phyloP scores from a whole-genome alignment of 2,113 vertebrate genomes.

The Archocentrus centrarchus region DNA sequence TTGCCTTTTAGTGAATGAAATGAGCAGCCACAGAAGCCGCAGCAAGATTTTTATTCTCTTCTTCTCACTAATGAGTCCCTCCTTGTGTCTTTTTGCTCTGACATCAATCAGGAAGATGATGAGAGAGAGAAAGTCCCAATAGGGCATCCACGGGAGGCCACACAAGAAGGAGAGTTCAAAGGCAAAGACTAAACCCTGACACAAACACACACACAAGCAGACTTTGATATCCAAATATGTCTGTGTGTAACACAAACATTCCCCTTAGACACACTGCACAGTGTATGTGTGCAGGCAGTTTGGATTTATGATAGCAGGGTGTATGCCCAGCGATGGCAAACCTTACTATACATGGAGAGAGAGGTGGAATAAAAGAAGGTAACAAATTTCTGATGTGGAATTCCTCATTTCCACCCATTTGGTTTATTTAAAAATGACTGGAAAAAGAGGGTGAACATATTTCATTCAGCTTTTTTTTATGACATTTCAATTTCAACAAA shows the following conservation, averaged over 20 bases:
- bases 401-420: background rate
- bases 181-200: conserved; percentile 66
- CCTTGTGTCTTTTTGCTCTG: conserved; percentile 43
- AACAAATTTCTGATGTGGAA: background rate
- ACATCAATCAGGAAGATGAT: conserved; percentile 69
- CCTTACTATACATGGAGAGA: conserved; percentile 67
- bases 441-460: background rate
- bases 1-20: conserved; percentile 33
- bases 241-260: conserved; percentile 70
- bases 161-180: conserved; percentile 74
- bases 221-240: conserved; percentile 77
- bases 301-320: conserved; percentile 58
- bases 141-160: conserved; percentile 70
- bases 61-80: conserved; percentile 25
- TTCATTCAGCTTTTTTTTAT: background rate
- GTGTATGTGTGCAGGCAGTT: conserved; percentile 8
- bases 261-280: conserved; percentile 46
- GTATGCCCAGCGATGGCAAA: conserved; percentile 47
- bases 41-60: background rate
- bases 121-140: conserved; percentile 55
- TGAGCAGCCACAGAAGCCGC: background rate
- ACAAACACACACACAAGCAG: conserved; percentile 67
- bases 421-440: background rate
- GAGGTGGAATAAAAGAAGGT: conserved; percentile 19
- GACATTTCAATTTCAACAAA: background rate